phyloP scores from a whole-genome alignment of 2,797 vertebrate species.

The Gobionotothen gibberifrons region DNA sequence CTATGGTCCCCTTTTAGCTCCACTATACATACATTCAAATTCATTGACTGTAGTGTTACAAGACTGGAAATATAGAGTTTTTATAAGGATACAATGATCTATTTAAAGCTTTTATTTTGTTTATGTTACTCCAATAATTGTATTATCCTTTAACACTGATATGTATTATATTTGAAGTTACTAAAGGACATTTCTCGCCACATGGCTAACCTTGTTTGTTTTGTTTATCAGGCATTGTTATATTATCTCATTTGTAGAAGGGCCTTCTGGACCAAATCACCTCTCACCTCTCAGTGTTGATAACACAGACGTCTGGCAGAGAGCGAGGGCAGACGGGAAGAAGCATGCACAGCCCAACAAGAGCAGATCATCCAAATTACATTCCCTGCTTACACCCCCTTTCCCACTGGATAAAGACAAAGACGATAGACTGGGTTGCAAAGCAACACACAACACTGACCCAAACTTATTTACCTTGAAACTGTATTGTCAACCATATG shows the following conservation, averaged over 20 bases:
- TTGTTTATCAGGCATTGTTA: slow-evolving; percentile 13
- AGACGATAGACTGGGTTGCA: background rate
- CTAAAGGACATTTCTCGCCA: background rate
- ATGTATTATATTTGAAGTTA: background rate
- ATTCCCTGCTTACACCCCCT: slow-evolving; percentile 51
- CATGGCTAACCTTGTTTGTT: background rate
- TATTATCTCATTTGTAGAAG: slow-evolving; percentile 5
- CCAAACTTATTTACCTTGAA: background rate
- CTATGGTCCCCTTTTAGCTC: slow-evolving; percentile 45
- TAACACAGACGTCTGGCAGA: slow-evolving; percentile 43
- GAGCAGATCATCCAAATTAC: slow-evolving; percentile 65
- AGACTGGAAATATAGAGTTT: slow-evolving; percentile 9
- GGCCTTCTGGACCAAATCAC: slow-evolving; percentile 48
- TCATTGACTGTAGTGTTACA: slow-evolving; percentile 25
- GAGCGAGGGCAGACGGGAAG: slow-evolving; percentile 68
- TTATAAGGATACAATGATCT: background rate
- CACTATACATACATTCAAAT: slow-evolving; percentile 19
- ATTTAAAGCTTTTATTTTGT: background rate
- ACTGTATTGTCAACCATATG: too few species aligned
- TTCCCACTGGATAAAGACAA: slow-evolving; percentile 51
- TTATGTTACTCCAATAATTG: background rate
- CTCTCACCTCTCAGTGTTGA: slow-evolving; percentile 61
- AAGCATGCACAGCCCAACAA: slow-evolving; percentile 42
- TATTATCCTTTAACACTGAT: background rate
- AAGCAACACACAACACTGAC: slow-evolving; percentile 14